Conservation (phyloP, 2,797 vertebrate species). For the Orestias chungarensis region DNA sequence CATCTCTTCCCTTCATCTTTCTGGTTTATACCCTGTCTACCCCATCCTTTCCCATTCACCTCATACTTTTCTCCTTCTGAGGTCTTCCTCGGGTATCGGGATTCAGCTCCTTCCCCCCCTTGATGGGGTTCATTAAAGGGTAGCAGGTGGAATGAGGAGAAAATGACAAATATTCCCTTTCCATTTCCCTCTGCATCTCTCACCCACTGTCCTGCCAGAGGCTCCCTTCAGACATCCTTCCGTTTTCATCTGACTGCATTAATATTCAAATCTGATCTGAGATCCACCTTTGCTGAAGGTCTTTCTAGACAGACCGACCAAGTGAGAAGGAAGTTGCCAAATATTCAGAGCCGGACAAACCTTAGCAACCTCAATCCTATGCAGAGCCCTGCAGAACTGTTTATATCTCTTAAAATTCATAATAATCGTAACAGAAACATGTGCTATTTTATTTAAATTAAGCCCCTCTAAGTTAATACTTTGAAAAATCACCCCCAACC, state of each 20-base stretch:
- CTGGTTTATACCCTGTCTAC: conserved; percentile 24
- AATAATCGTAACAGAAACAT: not conserved
- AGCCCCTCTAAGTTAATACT: not conserved
- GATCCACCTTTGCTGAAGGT: conserved; percentile 61
- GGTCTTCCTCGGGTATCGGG: conserved; percentile 67
- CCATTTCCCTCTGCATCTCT: conserved; percentile 25
- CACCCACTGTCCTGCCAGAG: conserved; percentile 58
- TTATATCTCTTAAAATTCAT: not conserved
- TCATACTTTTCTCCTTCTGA: conserved; percentile 53
- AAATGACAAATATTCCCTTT: conserved; percentile 77
- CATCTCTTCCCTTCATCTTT: conserved; percentile 41
- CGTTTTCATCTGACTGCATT: conserved; percentile 71
- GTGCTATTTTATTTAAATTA: not conserved
- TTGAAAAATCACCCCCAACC: not conserved
- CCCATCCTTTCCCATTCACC: conserved; percentile 25
- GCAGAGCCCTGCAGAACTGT: not conserved
- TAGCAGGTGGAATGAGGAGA: conserved; percentile 79
- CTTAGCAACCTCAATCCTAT: not conserved
- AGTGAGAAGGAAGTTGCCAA: conserved; percentile 38
- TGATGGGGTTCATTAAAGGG: conserved; percentile 72
- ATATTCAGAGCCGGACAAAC: conserved; percentile 26
- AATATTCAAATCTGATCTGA: conserved; percentile 77
- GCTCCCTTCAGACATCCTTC: conserved; percentile 54
- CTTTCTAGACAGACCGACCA: conserved; percentile 40
- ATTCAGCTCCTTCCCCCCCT: conserved; percentile 62